phyloP scores from a whole-genome alignment of 2,797 vertebrate species.

The Protosalanx chinensis region DNA sequence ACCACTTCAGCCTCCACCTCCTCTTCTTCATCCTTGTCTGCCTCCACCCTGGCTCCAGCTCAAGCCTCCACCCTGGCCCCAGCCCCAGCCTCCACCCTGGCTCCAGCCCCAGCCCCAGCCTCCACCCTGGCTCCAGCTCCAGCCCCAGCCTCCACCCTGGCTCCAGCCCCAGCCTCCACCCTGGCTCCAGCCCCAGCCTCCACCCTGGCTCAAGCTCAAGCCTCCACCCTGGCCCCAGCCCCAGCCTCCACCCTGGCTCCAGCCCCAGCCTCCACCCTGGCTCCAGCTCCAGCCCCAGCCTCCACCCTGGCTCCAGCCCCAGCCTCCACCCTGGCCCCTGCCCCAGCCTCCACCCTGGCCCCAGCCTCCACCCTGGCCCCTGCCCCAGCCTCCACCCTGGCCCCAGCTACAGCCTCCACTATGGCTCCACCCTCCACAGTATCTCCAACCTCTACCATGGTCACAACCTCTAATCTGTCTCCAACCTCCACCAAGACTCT shows the following conservation, averaged over 20 bases:
- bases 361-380: constrained; percentile 25
- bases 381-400: constrained; percentile 31
- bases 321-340: constrained; percentile 12
- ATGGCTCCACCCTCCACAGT: too few species aligned
- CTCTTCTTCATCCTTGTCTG: constrained; percentile 12
- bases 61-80: neutral
- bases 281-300: constrained; percentile 11
- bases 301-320: constrained; percentile 24
- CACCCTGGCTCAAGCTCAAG: neutral
- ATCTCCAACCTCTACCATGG: too few species aligned
- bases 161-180: constrained; percentile 27
- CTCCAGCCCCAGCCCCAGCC: constrained; percentile 23
- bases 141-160: constrained; percentile 11
- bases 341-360: neutral
- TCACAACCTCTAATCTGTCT: constrained; percentile 27
- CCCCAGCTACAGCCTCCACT: constrained; percentile 11
- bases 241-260: constrained; percentile 11
- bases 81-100: constrained; percentile 8
- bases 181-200: neutral
- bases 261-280: neutral
- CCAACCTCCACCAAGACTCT: constrained; percentile 13
- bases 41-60: neutral
- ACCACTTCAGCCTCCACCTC: constrained; percentile 23
- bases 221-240: constrained; percentile 39
- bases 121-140: neutral